Evolutionary conservation across 2,113 vertebrate species (phyloP).

Genomic region (Otolemur garnettii): DNA sequence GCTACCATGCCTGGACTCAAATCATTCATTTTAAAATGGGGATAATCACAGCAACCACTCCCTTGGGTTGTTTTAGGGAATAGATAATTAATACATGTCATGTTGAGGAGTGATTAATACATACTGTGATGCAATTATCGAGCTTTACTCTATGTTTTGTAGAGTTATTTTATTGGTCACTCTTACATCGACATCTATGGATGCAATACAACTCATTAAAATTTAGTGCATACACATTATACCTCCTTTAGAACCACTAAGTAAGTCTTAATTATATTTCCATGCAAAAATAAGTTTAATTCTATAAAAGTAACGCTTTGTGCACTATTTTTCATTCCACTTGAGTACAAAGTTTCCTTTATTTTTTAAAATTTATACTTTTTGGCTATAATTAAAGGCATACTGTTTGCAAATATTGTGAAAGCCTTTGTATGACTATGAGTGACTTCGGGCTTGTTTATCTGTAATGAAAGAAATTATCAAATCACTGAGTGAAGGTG

Average conservation of each 20-base stretch:
- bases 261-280: background rate
- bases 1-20: no score
- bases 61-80: background rate
- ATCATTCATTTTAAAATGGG: constrained; percentile 3
- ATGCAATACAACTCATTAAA: background rate
- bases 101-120: background rate
- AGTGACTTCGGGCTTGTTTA: background rate
- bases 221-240: background rate
- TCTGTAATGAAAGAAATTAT: background rate
- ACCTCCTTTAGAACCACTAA: background rate
- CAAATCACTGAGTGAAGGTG: background rate
- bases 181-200: background rate
- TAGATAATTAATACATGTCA: background rate
- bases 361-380: background rate
- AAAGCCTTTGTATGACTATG: background rate
- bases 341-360: background rate
- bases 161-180: background rate
- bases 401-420: background rate
- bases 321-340: background rate
- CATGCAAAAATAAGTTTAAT: constrained; percentile 24
- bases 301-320: background rate
- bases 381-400: background rate
- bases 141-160: background rate
- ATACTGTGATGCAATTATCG: background rate
- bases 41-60: background rate